Conservation (phyloP, 2,797 vertebrate species). For the Macroramphosus scolopax region DNA sequence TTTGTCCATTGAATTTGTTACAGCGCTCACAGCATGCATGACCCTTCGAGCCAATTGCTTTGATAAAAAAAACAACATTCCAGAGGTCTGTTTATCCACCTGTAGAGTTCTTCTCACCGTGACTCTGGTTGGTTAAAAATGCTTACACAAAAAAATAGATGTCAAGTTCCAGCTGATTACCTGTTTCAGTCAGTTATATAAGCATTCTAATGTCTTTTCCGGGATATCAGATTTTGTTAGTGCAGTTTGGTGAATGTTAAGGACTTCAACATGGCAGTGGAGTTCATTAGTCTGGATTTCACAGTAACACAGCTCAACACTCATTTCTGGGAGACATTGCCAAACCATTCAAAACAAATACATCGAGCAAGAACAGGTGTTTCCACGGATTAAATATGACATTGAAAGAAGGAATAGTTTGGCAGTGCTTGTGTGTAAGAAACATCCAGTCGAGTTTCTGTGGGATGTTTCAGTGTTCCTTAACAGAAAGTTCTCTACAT, state of each 20-base stretch:
- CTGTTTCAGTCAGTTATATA: slow-evolving; percentile 27
- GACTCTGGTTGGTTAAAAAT: slow-evolving; percentile 18
- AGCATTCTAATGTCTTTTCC: slow-evolving; percentile 30
- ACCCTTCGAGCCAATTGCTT: no score
- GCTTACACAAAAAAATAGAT: slow-evolving; percentile 4
- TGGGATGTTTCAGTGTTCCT: no score
- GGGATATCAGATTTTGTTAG: no score
- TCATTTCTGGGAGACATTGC: slow-evolving; percentile 46
- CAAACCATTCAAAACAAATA: slow-evolving; percentile 58
- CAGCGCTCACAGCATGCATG: no score
- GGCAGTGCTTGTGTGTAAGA: slow-evolving; percentile 50
- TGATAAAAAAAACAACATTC: slow-evolving; percentile 18
- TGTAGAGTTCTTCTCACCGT: slow-evolving; percentile 28
- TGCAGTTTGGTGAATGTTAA: no score
- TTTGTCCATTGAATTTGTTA: slow-evolving; percentile 81
- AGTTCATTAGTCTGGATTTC: slow-evolving; percentile 24
- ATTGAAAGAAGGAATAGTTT: slow-evolving; percentile 48
- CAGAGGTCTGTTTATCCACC: slow-evolving; percentile 29
- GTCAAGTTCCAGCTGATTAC: slow-evolving; percentile 18
- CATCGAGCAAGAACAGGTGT: slow-evolving; percentile 9
- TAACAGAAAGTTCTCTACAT: no score
- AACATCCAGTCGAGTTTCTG: slow-evolving; percentile 52
- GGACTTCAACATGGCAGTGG: slow-evolving; percentile 32
- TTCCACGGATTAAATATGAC: slow-evolving; percentile 27
- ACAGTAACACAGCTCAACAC: no score